Conservation (phyloP, 2,797 vertebrate genomes). For the Sebastes jordani region DNA sequence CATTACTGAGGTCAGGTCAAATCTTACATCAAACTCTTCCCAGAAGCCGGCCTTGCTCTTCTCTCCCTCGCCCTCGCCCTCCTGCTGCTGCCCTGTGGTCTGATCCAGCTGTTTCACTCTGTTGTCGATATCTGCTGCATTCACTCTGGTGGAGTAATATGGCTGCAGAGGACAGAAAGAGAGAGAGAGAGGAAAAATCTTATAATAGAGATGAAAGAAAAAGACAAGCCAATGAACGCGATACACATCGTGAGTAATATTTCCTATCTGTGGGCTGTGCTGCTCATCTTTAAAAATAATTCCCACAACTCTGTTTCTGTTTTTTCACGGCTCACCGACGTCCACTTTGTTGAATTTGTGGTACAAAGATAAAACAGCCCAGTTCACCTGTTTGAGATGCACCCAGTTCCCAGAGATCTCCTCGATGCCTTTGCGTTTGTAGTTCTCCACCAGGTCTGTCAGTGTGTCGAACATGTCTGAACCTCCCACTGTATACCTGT, state of each 20-base stretch:
- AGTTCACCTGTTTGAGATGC: slow-evolving; percentile 89
- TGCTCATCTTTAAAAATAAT: background rate
- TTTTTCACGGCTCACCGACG: background rate
- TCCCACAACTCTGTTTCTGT: background rate
- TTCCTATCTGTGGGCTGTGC: slow-evolving; percentile 35
- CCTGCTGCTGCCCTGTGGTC: slow-evolving; percentile 72
- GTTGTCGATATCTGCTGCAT: slow-evolving; percentile 92
- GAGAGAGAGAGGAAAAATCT: background rate
- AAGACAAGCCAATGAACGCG: background rate
- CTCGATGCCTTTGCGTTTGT: slow-evolving; percentile 91
- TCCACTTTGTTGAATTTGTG: background rate
- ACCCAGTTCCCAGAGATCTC: slow-evolving; percentile 91
- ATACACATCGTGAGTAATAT: slow-evolving; percentile 29
- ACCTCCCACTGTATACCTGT: slow-evolving; percentile 90
- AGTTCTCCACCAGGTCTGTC: slow-evolving; percentile 91
- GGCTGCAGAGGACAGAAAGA: slow-evolving; percentile 79
- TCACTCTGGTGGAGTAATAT: slow-evolving; percentile 92
- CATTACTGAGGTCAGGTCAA: background rate
- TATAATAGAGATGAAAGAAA: slow-evolving; percentile 21
- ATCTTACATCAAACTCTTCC: slow-evolving; percentile 96
- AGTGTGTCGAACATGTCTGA: slow-evolving; percentile 88
- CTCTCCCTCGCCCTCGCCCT: slow-evolving; percentile 62
- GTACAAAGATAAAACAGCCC: background rate
- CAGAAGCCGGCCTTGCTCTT: slow-evolving; percentile 95
- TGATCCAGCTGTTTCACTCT: slow-evolving; percentile 91